A percentile compares a stretch with the other conserved stretches of the same genome.
These are phyloP conservation scores for Chloropsis hardwickii DNA, from an alignment of 2,113 vertebrate genomes.

Conservation along the genomic window DNA sequence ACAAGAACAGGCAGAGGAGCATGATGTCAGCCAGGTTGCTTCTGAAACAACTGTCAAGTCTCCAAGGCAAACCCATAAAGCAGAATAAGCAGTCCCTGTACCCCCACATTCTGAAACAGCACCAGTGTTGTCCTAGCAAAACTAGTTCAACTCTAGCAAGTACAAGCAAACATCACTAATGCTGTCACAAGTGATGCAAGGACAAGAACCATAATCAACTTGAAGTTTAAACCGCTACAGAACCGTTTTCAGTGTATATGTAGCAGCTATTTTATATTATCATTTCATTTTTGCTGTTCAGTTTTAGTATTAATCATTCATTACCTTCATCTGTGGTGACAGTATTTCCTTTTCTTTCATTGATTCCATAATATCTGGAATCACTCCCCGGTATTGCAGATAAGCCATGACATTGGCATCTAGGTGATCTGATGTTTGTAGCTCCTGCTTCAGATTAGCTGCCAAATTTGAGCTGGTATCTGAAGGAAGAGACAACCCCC, in stretches of 20 bases:
- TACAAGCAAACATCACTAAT: not conserved
- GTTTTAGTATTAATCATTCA: not conserved
- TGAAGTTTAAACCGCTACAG: not conserved
- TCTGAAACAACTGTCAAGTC: not conserved
- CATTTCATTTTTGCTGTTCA: not conserved
- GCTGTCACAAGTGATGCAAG: not conserved
- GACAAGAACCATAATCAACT: not conserved
- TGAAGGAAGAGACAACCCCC: slow-evolving; percentile 48
- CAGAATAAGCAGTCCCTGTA: not conserved
- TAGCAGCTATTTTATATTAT: not conserved
- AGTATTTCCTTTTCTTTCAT: slow-evolving; percentile 74
- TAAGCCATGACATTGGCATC: slow-evolving; percentile 72
- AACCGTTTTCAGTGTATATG: not conserved
- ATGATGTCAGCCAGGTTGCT: not conserved
- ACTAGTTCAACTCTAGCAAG: not conserved
- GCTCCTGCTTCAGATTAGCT: slow-evolving; percentile 69
- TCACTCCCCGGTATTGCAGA: slow-evolving; percentile 69
- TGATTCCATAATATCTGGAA: slow-evolving; percentile 20
- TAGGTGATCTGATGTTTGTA: slow-evolving; percentile 67
- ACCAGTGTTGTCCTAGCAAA: not conserved
- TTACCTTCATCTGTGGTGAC: slow-evolving; percentile 86
- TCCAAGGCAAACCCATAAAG: not conserved
- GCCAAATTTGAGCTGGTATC: slow-evolving; percentile 77
- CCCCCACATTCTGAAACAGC: not conserved
- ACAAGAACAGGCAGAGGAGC: not conserved